Percentiles rank a stretch among this genome's conserved stretches.
Conservation (phyloP, 2,113 vertebrate species). For the Colistium nudipinnis region DNA sequence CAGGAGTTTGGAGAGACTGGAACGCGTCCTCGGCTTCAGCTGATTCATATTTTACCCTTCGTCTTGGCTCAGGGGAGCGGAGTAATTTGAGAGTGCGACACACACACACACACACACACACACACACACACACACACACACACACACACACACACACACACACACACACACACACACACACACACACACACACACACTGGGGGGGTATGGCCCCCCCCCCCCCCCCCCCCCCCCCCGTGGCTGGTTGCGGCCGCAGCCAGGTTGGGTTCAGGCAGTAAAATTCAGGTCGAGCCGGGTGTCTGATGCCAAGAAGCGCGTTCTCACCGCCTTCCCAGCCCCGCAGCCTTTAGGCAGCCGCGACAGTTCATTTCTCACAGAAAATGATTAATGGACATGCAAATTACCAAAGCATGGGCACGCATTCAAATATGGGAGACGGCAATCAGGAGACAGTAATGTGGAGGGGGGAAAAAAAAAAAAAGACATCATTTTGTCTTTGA, state of each 20-base stretch:
- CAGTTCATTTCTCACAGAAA: conserved; percentile 76
- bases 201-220: conserved; percentile 72
- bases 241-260: conserved; percentile 63
- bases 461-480: conserved; percentile 76
- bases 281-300: conserved; percentile 66
- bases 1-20: conserved; percentile 64
- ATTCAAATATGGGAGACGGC: conserved; percentile 76
- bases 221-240: conserved; percentile 62
- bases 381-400: conserved; percentile 81
- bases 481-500: conserved; percentile 69
- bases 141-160: conserved; percentile 39
- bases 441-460: conserved; percentile 74
- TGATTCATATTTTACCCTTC: conserved; percentile 78
- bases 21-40: conserved; percentile 75
- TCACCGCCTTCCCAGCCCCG: conserved; percentile 44
- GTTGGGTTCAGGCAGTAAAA: conserved; percentile 71
- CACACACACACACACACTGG: conserved; percentile 53
- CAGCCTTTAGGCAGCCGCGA: conserved; percentile 69
- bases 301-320: conserved; percentile 68
- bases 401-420: conserved; percentile 72
- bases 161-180: conserved; percentile 36
- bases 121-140: conserved; percentile 18
- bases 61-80: conserved; percentile 72
- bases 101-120: conserved; percentile 23
- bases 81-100: conserved; percentile 73